A percentile compares a stretch with the other conserved stretches of the same genome.
Evolutionary conservation across 1,140 invertebrate genomes (phyloP).

Genomic region (Drosophila lacertosa): DNA sequence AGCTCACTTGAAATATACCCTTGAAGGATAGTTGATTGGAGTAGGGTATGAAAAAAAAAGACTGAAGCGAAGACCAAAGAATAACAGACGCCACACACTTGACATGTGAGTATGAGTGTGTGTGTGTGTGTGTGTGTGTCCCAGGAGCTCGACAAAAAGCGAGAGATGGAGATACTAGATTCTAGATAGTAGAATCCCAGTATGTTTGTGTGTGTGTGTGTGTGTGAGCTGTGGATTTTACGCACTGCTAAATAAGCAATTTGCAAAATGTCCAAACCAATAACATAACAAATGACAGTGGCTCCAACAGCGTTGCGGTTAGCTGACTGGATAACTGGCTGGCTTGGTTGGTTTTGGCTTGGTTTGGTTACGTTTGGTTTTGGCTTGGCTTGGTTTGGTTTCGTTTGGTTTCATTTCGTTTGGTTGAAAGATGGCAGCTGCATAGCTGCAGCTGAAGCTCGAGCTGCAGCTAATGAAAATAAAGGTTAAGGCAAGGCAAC

Average conservation of each 20-base stretch:
- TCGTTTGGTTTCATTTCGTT: slow-evolving; percentile 11
- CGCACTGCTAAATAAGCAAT: slow-evolving; percentile 83
- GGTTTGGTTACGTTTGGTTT: background rate
- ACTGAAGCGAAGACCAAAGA: slow-evolving; percentile 21
- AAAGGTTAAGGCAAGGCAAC: slow-evolving; percentile 38
- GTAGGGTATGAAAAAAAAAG: slow-evolving; percentile 16
- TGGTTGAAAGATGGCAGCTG: slow-evolving; percentile 9
- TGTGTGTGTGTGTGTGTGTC: slow-evolving; percentile 27
- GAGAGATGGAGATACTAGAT: slow-evolving; percentile 5
- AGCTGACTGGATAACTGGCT: slow-evolving; percentile 41
- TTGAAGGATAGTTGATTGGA: background rate
- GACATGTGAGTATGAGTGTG: too few species aligned
- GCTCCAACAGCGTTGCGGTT: slow-evolving; percentile 53
- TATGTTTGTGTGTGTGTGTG: background rate
- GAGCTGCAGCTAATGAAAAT: slow-evolving; percentile 56
- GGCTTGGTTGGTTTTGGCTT: background rate
- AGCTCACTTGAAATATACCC: too few species aligned
- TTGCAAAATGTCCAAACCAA: slow-evolving; percentile 83
- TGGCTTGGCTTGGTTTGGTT: slow-evolving; percentile 12
- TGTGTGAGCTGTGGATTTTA: slow-evolving; percentile 66
- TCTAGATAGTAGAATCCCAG: background rate
- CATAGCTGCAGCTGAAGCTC: slow-evolving; percentile 14
- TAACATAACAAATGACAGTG: slow-evolving; percentile 79
- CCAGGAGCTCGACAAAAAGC: slow-evolving; percentile 27
- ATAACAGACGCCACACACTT: slow-evolving; percentile 43